These are phyloP conservation scores for Lampropteryx suffumata DNA, from an alignment of 2,888 invertebrate species.

Conservation along the genomic window DNA sequence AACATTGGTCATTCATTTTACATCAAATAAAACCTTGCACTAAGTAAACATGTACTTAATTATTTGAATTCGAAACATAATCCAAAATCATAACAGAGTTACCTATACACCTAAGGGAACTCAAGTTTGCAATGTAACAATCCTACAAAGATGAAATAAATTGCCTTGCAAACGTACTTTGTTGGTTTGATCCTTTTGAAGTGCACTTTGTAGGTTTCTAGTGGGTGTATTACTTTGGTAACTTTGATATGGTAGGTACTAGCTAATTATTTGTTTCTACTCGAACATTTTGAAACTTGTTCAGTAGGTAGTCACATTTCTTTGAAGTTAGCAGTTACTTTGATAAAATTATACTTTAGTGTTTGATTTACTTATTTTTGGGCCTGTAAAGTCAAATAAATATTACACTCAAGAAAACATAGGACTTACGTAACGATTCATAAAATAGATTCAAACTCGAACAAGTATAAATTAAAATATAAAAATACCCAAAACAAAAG, in stretches of 20 bases:
- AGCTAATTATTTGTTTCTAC: slow-evolving; percentile 12
- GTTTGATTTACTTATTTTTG: no score
- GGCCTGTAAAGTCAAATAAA: no score
- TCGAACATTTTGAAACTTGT: slow-evolving; percentile 5
- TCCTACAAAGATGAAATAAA: slow-evolving; percentile 19
- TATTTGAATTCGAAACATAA: background rate
- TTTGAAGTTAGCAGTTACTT: slow-evolving; percentile 11
- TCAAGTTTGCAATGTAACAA: slow-evolving; percentile 11
- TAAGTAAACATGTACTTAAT: no score
- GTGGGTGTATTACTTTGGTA: slow-evolving; percentile 16
- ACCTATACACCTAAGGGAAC: background rate
- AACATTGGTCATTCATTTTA: no score
- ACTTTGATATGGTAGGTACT: slow-evolving; percentile 13
- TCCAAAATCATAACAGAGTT: background rate
- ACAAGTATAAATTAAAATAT: no score
- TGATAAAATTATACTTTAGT: background rate
- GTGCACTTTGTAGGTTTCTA: slow-evolving; percentile 23
- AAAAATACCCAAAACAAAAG: no score
- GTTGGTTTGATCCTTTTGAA: slow-evolving; percentile 20
- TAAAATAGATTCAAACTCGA: no score
- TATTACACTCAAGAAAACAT: no score
- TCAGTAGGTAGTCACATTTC: slow-evolving; percentile 10
- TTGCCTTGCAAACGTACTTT: slow-evolving; percentile 13
- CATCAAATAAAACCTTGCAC: no score
- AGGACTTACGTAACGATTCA: no score